Base-by-base conservation (phyloP, 2,888 invertebrate genomes). In the Ormyrus thymus region DNA sequence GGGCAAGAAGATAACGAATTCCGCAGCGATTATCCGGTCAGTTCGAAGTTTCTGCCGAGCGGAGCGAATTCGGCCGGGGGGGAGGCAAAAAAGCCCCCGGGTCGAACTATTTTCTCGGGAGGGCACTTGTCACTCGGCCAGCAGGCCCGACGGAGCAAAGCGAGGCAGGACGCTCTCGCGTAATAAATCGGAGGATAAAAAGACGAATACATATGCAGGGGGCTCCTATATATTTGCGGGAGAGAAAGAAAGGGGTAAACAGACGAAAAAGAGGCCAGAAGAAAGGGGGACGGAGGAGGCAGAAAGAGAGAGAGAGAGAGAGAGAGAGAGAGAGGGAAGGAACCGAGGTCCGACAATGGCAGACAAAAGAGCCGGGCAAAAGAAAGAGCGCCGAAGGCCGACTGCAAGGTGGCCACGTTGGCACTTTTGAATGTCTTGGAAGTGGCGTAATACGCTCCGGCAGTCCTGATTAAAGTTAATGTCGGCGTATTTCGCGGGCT, bases 401-500 rank as follows among this genome's bases (percentile, higher is more conserved):
- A 11, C 8, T 70, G 59, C 15, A 59, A 77, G 71, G 46, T 61
- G 15, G 65, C 59, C 9, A 55, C 50, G 59, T 69, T 69, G 56
- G 65, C 71, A 74, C 59, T 73, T 74, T 75, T 71, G 66, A 79
- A 75, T 77, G 64, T 71, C 75, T 71, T 59, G 72, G 15, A 74
- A 64, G 65, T 62, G 62, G 65, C 50, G 56, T 81, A 66, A 77
- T 80, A 79, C 62, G 68, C 74, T 69, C 59, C 75, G 53, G 53
- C 56, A 50, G 10, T 15, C 58, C 53, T 81, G 71, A 79, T 79
- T 81, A 81, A 81, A 77, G 72, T 79, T 78, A 79, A 77, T 58
- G 46, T 48, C 43, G 64, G 51, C 65, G 72, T 29, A 78, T 78
- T 78, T 72, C 48, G 77, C 65, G 45, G 68, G 59, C 62, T 64